phyloP scores from a whole-genome alignment of 2,888 invertebrate species.

The Orthosia cruda region DNA sequence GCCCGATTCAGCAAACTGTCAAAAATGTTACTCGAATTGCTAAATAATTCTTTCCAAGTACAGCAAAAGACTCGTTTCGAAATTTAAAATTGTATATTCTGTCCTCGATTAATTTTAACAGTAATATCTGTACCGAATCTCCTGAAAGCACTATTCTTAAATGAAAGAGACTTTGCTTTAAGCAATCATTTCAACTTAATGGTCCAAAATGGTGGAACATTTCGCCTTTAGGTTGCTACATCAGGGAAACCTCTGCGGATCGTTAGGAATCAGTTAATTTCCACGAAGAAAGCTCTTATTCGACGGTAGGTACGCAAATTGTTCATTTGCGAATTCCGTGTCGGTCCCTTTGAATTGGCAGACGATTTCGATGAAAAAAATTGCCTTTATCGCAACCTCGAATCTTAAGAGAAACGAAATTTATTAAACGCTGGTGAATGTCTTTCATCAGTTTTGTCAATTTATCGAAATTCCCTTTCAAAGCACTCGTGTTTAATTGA shows the following conservation, averaged over 20 bases:
- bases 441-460: constrained; percentile 54
- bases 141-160: constrained; percentile 35
- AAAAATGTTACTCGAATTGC: constrained; percentile 8
- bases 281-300: constrained; percentile 67
- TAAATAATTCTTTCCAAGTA: not conserved
- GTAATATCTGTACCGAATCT: constrained; percentile 37
- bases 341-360: constrained; percentile 70
- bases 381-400: constrained; percentile 58
- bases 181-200: constrained; percentile 71
- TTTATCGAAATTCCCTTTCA: constrained; percentile 55
- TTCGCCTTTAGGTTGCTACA: constrained; percentile 66
- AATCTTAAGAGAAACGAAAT: constrained; percentile 55
- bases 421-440: constrained; percentile 54
- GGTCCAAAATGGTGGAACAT: constrained; percentile 70
- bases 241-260: constrained; percentile 59
- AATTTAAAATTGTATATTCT: constrained; percentile 9
- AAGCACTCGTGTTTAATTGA: constrained; percentile 53
- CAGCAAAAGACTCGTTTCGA: constrained; percentile 6
- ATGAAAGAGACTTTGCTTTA: constrained; percentile 65
- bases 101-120: constrained; percentile 26
- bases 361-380: constrained; percentile 69
- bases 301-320: constrained; percentile 69
- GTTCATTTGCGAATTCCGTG: constrained; percentile 71
- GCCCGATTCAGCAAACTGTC: constrained; percentile 4
- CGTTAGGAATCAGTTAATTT: constrained; percentile 74